phyloP scores from a whole-genome alignment of 2,113 vertebrate species.

The Sardina pilchardus region DNA sequence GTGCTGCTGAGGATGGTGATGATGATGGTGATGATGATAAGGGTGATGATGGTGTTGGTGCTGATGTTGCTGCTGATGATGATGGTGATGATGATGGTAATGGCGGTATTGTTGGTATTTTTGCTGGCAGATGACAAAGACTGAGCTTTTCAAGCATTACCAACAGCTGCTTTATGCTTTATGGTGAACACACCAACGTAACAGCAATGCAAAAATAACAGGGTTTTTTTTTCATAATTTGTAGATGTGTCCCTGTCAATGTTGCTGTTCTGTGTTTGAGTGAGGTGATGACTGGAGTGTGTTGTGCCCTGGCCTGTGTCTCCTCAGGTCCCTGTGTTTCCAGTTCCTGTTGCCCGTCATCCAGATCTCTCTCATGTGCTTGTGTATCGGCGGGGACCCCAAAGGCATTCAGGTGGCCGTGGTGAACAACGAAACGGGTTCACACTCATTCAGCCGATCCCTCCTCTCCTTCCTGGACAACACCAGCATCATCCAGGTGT shows the following conservation, averaged over 20 bases:
- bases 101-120: not conserved
- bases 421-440: conserved; percentile 75
- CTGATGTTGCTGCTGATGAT: too few species aligned
- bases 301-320: not conserved
- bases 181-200: too few species aligned
- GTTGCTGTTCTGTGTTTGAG: not conserved
- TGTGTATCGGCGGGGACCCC: conserved; percentile 75
- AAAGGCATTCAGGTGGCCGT: conserved; percentile 71
- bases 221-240: not conserved
- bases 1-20: not conserved
- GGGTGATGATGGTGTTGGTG: too few species aligned
- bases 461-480: conserved; percentile 76
- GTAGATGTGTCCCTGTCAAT: not conserved
- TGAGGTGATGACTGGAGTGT: not conserved
- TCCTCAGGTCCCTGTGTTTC: conserved; percentile 72
- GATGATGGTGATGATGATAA: not conserved
- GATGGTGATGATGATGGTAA: not conserved
- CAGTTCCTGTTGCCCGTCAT: conserved; percentile 79
- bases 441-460: conserved; percentile 56
- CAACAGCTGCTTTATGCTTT: too few species aligned
- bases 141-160: not conserved
- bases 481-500: conserved; percentile 71
- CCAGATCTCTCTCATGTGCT: conserved; percentile 76
- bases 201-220: too few species aligned
- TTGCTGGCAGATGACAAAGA: not conserved